phyloP scores from a whole-genome alignment of 2,888 invertebrate genomes.

The Lissonota sp. region DNA sequence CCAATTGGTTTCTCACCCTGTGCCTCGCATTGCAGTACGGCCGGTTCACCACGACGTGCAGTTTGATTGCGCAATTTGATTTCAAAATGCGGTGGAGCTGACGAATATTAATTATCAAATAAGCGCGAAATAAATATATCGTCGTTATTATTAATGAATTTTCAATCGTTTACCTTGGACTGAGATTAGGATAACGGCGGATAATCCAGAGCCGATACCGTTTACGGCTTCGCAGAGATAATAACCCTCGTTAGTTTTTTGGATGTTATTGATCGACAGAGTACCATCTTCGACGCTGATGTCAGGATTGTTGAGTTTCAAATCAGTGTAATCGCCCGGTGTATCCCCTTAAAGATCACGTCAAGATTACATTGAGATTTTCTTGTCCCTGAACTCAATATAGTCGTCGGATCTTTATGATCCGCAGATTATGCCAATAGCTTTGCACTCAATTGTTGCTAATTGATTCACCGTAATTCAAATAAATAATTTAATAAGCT shows the following conservation, averaged over 20 bases:
- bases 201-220: constrained; percentile 97
- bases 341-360: constrained; percentile 88
- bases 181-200: constrained; percentile 96
- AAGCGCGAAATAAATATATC: constrained; percentile 4
- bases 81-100: constrained; percentile 96
- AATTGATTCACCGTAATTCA: no score
- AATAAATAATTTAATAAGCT: neutral
- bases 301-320: constrained; percentile 95
- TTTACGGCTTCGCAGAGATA: constrained; percentile 98
- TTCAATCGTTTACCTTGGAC: constrained; percentile 90
- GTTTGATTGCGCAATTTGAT: constrained; percentile 96
- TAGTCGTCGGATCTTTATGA: no score
- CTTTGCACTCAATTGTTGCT: no score
- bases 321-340: constrained; percentile 96
- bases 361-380: constrained; percentile 4
- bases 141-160: constrained; percentile 1
- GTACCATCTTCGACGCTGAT: constrained; percentile 98
- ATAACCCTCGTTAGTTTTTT: constrained; percentile 97
- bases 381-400: no score
- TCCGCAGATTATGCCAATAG: no score
- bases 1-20: constrained; percentile 98
- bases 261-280: constrained; percentile 94
- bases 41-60: constrained; percentile 94
- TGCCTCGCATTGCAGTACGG: constrained; percentile 95
- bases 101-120: constrained; percentile 68